Evolutionary conservation across 2,888 invertebrate genomes (phyloP).

Genomic region (Girardia tigrina): DNA sequence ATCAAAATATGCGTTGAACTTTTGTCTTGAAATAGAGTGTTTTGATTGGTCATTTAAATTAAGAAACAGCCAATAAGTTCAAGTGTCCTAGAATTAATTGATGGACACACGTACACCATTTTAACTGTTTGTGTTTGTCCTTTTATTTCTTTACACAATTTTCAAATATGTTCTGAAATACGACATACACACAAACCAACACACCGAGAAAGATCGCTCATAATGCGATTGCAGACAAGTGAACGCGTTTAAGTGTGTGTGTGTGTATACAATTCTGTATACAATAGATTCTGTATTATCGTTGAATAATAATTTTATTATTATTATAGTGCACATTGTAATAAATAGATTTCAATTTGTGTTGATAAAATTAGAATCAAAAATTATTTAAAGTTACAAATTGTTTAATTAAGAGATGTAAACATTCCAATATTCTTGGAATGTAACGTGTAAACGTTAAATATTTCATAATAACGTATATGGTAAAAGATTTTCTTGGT

Average conservation of each 20-base stretch:
- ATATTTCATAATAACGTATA: too few relatives aligned
- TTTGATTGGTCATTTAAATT: neutral
- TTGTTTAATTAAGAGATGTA: neutral
- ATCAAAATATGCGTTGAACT: constrained; percentile 13
- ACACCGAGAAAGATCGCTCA: neutral
- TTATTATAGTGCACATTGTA: neutral
- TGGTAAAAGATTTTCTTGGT: too few relatives aligned
- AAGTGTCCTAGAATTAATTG: constrained; percentile 20
- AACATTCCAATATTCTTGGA: neutral
- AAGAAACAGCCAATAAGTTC: neutral
- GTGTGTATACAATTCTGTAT: neutral
- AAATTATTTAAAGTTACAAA: constrained; percentile 11
- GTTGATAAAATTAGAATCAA: constrained; percentile 1
- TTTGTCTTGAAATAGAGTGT: neutral
- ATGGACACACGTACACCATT: constrained; percentile 1
- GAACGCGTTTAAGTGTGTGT: neutral
- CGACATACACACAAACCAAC: neutral
- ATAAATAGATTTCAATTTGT: neutral
- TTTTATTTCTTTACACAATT: neutral
- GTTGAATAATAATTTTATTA: neutral
- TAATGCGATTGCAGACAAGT: neutral
- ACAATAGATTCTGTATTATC: constrained; percentile 1
- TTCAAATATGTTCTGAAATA: neutral
- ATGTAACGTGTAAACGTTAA: too few relatives aligned
- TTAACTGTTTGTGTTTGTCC: neutral